Conservation (phyloP, 2,113 vertebrate genomes). For the Hippocampus abdominalis region DNA sequence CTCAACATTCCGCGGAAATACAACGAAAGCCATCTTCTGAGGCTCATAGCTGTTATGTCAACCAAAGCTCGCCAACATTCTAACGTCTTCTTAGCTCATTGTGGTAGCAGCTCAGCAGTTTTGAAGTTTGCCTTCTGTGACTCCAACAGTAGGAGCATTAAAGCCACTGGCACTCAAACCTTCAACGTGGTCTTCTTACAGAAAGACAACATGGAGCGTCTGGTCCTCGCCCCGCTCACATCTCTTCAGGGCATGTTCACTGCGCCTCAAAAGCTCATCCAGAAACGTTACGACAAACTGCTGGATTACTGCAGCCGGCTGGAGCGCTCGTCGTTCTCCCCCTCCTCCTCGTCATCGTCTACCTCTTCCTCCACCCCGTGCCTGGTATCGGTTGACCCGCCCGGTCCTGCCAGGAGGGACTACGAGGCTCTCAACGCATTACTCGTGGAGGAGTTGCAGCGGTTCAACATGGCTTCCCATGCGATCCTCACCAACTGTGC, state of each 20-base stretch:
- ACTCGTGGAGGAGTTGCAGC: slow-evolving; percentile 87
- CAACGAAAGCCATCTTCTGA: no score
- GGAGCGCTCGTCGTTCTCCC: slow-evolving; percentile 69
- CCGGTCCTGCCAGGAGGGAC: slow-evolving; percentile 79
- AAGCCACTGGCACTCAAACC: background rate
- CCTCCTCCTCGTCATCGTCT: slow-evolving; percentile 34
- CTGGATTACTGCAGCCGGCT: slow-evolving; percentile 86
- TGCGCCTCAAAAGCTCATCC: slow-evolving; percentile 94
- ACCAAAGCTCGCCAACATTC: no score
- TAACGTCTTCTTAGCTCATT: background rate
- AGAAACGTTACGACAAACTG: slow-evolving; percentile 96
- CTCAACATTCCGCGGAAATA: no score
- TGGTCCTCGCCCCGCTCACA: slow-evolving; percentile 80
- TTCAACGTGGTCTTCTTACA: slow-evolving; percentile 48
- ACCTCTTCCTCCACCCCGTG: slow-evolving; percentile 41
- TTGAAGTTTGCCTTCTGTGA: background rate
- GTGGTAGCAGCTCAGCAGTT: background rate
- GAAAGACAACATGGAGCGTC: slow-evolving; percentile 76
- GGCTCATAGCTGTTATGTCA: no score
- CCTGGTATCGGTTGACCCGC: slow-evolving; percentile 65
- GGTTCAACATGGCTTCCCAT: slow-evolving; percentile 81
- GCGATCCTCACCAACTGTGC: slow-evolving; percentile 81
- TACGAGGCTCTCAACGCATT: slow-evolving; percentile 92
- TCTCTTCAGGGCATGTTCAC: slow-evolving; percentile 84
- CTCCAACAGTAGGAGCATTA: background rate